phyloP scores from a whole-genome alignment of 2,113 vertebrate species.

The Melanerpes formicivorus region DNA sequence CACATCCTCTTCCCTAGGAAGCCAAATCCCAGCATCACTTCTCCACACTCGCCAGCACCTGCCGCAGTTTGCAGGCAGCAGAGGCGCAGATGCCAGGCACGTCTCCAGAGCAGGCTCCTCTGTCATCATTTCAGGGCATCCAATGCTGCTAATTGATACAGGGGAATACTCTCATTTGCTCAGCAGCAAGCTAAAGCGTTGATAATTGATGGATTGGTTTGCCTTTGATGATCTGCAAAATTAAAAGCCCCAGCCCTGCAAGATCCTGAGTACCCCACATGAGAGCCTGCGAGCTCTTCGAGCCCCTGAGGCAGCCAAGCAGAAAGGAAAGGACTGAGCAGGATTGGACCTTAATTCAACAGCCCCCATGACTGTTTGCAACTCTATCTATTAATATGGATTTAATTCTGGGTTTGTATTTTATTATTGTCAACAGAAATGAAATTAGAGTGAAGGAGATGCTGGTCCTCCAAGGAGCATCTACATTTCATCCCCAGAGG shows the following conservation, averaged over 20 bases:
- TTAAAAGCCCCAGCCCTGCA: constrained; percentile 44
- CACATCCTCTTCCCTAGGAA: background rate
- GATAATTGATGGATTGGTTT: constrained; percentile 70
- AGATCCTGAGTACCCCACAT: background rate
- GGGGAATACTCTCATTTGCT: constrained; percentile 42
- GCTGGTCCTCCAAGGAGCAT: background rate
- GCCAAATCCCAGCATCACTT: background rate
- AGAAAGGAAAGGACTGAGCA: background rate
- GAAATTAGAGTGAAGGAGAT: constrained; percentile 46
- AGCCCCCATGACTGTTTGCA: background rate
- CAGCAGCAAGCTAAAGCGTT: constrained; percentile 56
- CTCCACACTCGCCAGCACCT: background rate
- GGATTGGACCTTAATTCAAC: constrained; percentile 36
- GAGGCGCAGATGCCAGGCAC: background rate
- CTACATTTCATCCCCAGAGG: background rate
- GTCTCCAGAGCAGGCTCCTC: background rate
- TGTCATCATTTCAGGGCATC: constrained; percentile 37
- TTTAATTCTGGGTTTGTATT: constrained; percentile 32
- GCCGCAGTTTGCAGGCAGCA: background rate
- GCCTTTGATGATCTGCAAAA: constrained; percentile 68
- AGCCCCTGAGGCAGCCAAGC: background rate
- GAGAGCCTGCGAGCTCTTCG: background rate
- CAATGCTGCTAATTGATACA: constrained; percentile 57
- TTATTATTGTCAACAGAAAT: constrained; percentile 50
- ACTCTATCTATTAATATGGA: constrained; percentile 37